Evolutionary conservation across 2,888 invertebrate species (phyloP).

Genomic region (Eupithecia tripunctaria): DNA sequence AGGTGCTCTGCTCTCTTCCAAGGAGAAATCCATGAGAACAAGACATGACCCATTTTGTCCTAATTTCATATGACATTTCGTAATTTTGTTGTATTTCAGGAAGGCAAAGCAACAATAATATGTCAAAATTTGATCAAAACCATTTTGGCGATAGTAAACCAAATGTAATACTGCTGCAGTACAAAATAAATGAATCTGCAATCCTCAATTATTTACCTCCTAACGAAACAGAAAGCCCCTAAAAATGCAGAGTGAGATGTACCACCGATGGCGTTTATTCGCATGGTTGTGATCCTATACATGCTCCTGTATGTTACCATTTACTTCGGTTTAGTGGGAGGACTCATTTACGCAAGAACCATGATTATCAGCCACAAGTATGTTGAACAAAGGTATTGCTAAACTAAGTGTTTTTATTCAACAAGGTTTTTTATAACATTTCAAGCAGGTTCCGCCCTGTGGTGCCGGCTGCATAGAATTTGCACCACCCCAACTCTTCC

Average conservation of each 20-base stretch:
- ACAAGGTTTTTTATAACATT: neutral
- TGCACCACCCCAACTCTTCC: too few species aligned
- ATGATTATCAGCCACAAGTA: conserved; percentile 59
- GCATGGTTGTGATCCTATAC: conserved; percentile 64
- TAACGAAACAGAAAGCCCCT: conserved; percentile 26
- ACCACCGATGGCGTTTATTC: conserved; percentile 65
- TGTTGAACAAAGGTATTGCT: conserved; percentile 43
- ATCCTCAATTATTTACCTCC: conserved; percentile 12
- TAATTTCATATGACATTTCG: too few species aligned
- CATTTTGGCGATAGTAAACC: conserved; percentile 2
- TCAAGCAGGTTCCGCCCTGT: too few species aligned
- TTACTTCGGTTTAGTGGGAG: conserved; percentile 69
- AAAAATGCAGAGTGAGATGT: conserved; percentile 42
- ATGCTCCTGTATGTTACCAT: conserved; percentile 63
- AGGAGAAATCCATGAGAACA: too few species aligned
- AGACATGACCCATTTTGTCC: too few species aligned
- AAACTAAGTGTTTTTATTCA: neutral
- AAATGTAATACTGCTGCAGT: conserved; percentile 12
- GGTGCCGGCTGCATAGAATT: too few species aligned
- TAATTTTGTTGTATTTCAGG: conserved; percentile 1
- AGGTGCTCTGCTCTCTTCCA: too few species aligned
- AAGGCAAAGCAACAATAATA: conserved; percentile 7
- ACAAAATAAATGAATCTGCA: conserved; percentile 7
- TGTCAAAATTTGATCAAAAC: conserved; percentile 17
- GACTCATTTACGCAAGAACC: conserved; percentile 68